Conservation (phyloP, 2,113 vertebrate species). For the Origma solitaria region DNA sequence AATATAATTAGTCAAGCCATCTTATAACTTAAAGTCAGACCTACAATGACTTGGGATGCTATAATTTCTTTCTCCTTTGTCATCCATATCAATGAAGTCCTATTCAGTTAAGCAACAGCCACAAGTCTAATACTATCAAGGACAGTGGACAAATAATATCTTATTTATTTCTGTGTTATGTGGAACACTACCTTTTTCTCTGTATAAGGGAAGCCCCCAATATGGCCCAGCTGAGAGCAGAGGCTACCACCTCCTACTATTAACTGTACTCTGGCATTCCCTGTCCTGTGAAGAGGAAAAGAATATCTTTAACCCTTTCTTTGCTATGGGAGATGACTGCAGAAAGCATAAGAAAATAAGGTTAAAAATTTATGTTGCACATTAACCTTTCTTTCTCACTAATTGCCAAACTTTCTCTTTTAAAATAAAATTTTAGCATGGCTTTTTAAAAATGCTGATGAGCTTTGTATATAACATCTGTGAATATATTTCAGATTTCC, state of each 20-base stretch:
- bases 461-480: background rate
- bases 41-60: background rate
- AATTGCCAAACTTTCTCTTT: background rate
- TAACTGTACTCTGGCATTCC: background rate
- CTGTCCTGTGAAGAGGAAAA: background rate
- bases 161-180: background rate
- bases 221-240: background rate
- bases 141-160: background rate
- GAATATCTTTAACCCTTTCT: background rate
- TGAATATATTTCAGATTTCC: background rate
- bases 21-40: background rate
- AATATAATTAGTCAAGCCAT: background rate
- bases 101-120: background rate
- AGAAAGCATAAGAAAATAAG: background rate
- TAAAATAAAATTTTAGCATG: background rate
- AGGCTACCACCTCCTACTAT: background rate
- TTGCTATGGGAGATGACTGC: background rate
- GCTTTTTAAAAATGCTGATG: background rate
- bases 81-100: background rate
- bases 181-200: background rate
- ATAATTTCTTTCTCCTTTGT: background rate
- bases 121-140: background rate
- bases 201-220: background rate
- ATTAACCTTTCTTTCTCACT: background rate
- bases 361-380: background rate